phyloP scores from a whole-genome alignment of 2,888 invertebrate genomes.

The Loripinus fragilis region DNA sequence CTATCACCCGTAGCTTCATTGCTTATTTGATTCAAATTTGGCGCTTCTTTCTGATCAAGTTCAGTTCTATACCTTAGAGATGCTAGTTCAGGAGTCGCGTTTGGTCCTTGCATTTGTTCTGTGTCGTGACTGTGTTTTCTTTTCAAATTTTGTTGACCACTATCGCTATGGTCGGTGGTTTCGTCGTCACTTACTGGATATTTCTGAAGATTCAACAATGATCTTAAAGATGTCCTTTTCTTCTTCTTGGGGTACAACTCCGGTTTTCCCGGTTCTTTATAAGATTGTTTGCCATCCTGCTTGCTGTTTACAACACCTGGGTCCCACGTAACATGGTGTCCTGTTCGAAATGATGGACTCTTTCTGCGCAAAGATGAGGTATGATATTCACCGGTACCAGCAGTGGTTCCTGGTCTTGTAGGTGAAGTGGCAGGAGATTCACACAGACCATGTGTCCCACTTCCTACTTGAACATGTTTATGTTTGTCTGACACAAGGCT shows the following conservation, averaged over 20 bases:
- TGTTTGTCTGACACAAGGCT: constrained; percentile 38
- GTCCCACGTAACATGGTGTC: constrained; percentile 58
- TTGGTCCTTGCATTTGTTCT: not conserved
- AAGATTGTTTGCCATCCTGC: constrained; percentile 14
- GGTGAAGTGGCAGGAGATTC: constrained; percentile 39
- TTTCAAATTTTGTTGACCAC: not conserved
- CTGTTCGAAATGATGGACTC: constrained; percentile 51
- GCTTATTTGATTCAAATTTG: constrained; percentile 34
- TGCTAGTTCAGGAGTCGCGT: constrained; percentile 26
- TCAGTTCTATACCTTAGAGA: constrained; percentile 37
- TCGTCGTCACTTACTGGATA: constrained; percentile 58
- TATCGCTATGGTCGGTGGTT: constrained; percentile 37
- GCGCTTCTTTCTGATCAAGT: constrained; percentile 22
- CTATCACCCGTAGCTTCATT: constrained; percentile 23
- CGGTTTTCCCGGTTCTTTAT: not conserved
- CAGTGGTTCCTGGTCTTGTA: constrained; percentile 44
- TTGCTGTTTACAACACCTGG: constrained; percentile 49
- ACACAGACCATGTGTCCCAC: constrained; percentile 58
- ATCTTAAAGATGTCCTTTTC: constrained; percentile 54
- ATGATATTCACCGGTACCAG: constrained; percentile 39
- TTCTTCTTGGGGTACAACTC: constrained; percentile 38
- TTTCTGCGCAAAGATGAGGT: constrained; percentile 56
- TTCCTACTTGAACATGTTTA: constrained; percentile 49
- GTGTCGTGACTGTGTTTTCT: not conserved
- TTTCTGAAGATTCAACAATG: constrained; percentile 52